phyloP scores from a whole-genome alignment of 2,888 invertebrate species.

The Alloscopus bannaensis region DNA sequence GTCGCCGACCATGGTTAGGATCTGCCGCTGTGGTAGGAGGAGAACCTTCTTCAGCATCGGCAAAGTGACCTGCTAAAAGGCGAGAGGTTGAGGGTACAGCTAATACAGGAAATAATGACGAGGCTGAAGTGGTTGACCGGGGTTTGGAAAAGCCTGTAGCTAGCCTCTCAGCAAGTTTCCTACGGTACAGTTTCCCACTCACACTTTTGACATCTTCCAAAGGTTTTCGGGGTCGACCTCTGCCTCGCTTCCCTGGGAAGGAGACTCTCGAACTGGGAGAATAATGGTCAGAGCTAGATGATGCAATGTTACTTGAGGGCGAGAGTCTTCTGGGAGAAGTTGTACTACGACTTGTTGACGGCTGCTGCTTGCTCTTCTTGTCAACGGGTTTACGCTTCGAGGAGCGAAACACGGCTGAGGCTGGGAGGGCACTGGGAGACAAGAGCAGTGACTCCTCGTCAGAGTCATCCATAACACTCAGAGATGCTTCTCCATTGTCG shows the following conservation, averaged over 20 bases:
- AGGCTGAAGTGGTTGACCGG: neutral
- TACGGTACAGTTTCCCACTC: constrained; percentile 40
- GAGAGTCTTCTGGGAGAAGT: neutral
- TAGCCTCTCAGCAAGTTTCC: constrained; percentile 31
- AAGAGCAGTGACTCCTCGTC: constrained; percentile 46
- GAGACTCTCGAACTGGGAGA: neutral
- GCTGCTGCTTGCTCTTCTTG: neutral
- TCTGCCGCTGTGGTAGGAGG: neutral
- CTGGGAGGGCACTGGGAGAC: constrained; percentile 47
- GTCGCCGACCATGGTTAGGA: neutral
- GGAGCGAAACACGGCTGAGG: constrained; percentile 35
- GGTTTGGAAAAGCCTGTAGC: neutral
- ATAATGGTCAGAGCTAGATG: neutral
- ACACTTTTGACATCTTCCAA: constrained; percentile 44
- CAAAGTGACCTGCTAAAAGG: constrained; percentile 3
- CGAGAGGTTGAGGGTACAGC: neutral
- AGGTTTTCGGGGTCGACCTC: constrained; percentile 49
- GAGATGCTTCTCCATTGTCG: neutral
- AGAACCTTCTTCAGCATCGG: constrained; percentile 1
- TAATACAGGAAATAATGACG: neutral
- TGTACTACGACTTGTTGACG: neutral
- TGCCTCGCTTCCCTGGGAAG: constrained; percentile 36
- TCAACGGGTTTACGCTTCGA: constrained; percentile 3
- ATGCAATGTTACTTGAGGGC: neutral
- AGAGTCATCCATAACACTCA: constrained; percentile 20